These are phyloP conservation scores for Australoheros scitulus DNA, from an alignment of 2,113 vertebrate genomes.

Conservation along the genomic window DNA sequence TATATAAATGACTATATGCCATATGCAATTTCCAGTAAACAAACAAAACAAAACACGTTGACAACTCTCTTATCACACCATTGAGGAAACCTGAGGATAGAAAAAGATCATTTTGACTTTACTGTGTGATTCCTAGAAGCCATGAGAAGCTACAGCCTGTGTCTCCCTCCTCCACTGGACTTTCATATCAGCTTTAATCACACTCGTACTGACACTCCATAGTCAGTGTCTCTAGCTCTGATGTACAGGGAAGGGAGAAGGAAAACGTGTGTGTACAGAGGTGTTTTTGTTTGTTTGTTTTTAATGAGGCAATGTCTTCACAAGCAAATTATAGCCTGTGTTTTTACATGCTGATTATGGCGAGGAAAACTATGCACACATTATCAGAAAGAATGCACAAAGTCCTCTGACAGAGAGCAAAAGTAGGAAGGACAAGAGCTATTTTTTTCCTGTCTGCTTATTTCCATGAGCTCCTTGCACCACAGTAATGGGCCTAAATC, in stretches of 20 bases:
- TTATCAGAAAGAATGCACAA: slow-evolving; percentile 61
- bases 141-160: background rate
- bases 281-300: slow-evolving; percentile 8
- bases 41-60: background rate
- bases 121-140: background rate
- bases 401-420: slow-evolving; percentile 29
- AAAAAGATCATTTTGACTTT: background rate
- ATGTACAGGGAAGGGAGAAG: background rate
- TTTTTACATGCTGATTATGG: slow-evolving; percentile 63
- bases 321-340: slow-evolving; percentile 60
- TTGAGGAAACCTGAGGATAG: background rate
- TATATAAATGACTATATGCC: too few species aligned
- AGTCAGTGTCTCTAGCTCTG: background rate
- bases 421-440: slow-evolving; percentile 14
- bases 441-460: slow-evolving; percentile 21
- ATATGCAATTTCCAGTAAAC: background rate
- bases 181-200: slow-evolving; percentile 19
- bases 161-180: background rate
- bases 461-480: slow-evolving; percentile 9
- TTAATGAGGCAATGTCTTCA: slow-evolving; percentile 44
- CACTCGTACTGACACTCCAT: background rate
- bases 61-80: background rate
- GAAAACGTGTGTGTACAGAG: background rate
- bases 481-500: background rate
- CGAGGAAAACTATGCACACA: slow-evolving; percentile 38